phyloP scores from a whole-genome alignment of 2,888 invertebrate genomes.

The Polia nebulosa region DNA sequence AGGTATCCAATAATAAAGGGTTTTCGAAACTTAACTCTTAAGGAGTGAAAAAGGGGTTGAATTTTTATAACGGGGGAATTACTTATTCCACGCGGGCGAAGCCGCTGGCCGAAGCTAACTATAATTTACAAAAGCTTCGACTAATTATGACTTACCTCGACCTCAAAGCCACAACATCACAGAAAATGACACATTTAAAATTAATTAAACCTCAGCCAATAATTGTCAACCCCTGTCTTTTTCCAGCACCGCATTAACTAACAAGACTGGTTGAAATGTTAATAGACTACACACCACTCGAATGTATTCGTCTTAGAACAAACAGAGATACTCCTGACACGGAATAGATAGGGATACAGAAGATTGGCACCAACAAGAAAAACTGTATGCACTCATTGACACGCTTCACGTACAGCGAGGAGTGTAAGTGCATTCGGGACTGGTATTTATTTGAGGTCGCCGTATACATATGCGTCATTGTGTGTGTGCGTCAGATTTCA shows the following conservation, averaged over 20 bases:
- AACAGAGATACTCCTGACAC: conserved; percentile 35
- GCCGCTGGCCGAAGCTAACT: no score
- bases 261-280: conserved; percentile 46
- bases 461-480: not conserved
- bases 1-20: no score
- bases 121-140: not conserved
- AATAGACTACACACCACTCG: conserved; percentile 21
- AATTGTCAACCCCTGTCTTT: conserved; percentile 26
- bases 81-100: no score
- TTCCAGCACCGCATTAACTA: conserved; percentile 19
- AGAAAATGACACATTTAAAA: not conserved
- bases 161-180: not conserved
- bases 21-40: no score
- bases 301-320: conserved; percentile 38
- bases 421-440: not conserved
- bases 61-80: no score
- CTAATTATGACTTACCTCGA: not conserved
- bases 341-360: not conserved
- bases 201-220: conserved; percentile 22
- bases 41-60: no score
- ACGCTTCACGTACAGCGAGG: not conserved
- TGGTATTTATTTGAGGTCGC: not conserved
- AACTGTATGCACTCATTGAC: not conserved
- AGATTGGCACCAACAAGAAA: not conserved
- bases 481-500: not conserved